Conservation (phyloP, 2,113 vertebrate genomes). For the Eurypyga helias region DNA sequence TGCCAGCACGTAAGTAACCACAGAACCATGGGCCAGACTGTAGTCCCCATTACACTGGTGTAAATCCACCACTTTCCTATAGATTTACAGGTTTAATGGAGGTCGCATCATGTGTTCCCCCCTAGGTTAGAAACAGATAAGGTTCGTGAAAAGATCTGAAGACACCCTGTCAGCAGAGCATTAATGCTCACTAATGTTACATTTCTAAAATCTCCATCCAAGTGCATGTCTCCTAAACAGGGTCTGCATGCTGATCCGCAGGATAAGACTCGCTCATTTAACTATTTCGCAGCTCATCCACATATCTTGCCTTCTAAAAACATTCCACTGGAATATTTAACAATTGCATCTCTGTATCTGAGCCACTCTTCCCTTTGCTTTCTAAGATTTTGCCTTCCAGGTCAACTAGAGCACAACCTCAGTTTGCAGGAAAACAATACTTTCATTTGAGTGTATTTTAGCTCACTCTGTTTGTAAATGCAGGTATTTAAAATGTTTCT, state of each 20-base stretch:
- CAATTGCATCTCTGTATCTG: not conserved
- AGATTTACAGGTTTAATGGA: not conserved
- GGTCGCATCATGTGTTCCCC: not conserved
- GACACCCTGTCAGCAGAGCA: not conserved
- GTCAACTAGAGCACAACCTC: not conserved
- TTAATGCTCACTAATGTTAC: not conserved
- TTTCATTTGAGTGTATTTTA: not conserved
- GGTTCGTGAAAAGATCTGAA: not conserved
- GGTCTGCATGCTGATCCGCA: not conserved
- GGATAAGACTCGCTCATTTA: not conserved
- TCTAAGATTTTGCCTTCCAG: not conserved
- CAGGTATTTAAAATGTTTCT: not conserved
- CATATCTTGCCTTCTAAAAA: not conserved
- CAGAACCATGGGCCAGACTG: not conserved
- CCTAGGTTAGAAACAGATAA: not conserved
- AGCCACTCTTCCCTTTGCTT: not conserved
- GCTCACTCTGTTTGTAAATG: not conserved
- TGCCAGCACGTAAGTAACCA: accelerated
- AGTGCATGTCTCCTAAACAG: not conserved
- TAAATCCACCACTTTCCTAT: not conserved
- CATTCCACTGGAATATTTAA: not conserved
- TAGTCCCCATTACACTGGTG: not conserved
- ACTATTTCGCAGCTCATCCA: not conserved
- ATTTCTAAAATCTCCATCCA: not conserved
- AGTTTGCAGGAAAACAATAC: not conserved